Evolutionary conservation across 2,113 vertebrate species (phyloP), one percentile per base, ranked within the genome.

Genomic region (Trematomus loennbergii): DNA sequence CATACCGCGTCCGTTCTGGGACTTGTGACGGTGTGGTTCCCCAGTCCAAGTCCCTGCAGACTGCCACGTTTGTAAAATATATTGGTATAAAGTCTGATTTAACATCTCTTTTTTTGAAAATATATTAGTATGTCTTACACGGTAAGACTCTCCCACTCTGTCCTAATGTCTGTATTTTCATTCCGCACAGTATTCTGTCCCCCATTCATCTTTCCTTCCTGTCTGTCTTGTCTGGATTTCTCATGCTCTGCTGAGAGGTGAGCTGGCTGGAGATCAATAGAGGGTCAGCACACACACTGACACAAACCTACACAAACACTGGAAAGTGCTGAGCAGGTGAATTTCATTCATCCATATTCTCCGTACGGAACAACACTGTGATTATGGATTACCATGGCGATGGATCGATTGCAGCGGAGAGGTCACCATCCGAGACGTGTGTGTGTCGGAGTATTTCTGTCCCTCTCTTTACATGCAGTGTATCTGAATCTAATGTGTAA

Each of bases 341-440:
- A 88, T 88, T 93, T 87, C 71, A 87, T 91, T 88, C 87, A 93
- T 93, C 84, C 71, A 88, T 91, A 92, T 91, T 89, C 86, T 91
- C 81, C 61, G 16, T 72, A 67, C 79, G 79, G 82, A 78, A 87
- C 83, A 83, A 16, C 65, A 43, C 86, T 76, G 79, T 85, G 52
- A 61, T 87, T 91, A 92, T 92, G 5, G 90, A 93, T 92, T 49
- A 50, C 82, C 36, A 6, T 6, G 25, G 69, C 40, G 45, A 78
- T 53, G 49, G 77, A 85, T 90, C 49, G 49, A 81, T 87, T 70
- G 52, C 60, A 50, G 57, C 25, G 33, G 74, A 70, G 77, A 67
- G 82, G 89, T 89, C 83, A 85, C 45, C 54, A 68, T 75, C 74
- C 76, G 50, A 68, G 29, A 18, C 43, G 1, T 74, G 59, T 53